Percentiles rank a stretch among this genome's conserved stretches.
These are phyloP conservation scores for Parus major DNA, from an alignment of 2,113 vertebrate species.

Conservation along the genomic window DNA sequence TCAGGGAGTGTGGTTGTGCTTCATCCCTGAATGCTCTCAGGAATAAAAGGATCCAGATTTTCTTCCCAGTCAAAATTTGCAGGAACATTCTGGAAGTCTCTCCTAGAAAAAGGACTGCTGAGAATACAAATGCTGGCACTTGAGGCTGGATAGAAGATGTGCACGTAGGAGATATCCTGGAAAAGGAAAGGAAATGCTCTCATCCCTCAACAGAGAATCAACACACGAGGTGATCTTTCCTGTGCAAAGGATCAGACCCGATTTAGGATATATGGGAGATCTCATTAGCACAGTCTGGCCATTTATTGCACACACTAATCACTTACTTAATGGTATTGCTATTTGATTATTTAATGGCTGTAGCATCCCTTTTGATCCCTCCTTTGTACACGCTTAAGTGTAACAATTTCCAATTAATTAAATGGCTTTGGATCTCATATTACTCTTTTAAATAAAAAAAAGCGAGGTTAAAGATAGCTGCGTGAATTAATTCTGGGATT, in stretches of 20 bases:
- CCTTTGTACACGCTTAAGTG: background rate
- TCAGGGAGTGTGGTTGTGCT: background rate
- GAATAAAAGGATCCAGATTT: background rate
- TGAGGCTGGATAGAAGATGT: background rate
- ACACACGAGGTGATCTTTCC: background rate
- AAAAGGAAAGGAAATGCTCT: background rate
- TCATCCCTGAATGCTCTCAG: background rate
- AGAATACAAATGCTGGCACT: background rate
- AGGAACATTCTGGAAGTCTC: background rate
- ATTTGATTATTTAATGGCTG: slow-evolving; percentile 42
- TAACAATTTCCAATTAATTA: slow-evolving; percentile 42
- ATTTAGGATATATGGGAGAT: background rate
- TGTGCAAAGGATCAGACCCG: background rate
- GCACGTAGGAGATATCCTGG: background rate
- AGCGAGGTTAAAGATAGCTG: background rate
- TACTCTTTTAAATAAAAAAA: background rate
- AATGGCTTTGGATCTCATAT: background rate
- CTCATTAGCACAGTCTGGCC: slow-evolving; percentile 32
- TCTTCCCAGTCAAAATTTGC: background rate
- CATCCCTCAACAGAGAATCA: background rate
- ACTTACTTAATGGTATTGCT: slow-evolving; percentile 20
- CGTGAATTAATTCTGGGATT: background rate
- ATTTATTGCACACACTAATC: slow-evolving; percentile 33
- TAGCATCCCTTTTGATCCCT: background rate
- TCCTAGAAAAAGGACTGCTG: background rate